Conservation (phyloP, 1,140 invertebrate genomes). For the Epicauta chinensis region DNA sequence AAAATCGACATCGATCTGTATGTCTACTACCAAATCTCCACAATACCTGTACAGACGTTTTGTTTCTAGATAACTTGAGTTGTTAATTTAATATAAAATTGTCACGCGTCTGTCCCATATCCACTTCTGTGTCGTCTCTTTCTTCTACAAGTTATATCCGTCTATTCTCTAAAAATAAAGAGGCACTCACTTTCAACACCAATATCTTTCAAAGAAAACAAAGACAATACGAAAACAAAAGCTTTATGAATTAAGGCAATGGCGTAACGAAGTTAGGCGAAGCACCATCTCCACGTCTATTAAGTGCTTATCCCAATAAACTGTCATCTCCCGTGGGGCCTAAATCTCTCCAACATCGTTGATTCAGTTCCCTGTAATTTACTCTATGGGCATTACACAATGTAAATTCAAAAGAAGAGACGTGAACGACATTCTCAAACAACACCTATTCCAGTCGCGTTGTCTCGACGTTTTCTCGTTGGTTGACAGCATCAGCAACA, state of each 20-base stretch:
- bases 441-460: not conserved
- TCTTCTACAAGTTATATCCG: not conserved
- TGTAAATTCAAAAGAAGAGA: conserved; percentile 31
- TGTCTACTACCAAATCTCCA: too few species aligned
- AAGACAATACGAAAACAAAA: conserved; percentile 32
- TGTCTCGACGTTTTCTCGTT: too few species aligned
- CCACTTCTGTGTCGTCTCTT: not conserved
- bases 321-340: conserved; percentile 33
- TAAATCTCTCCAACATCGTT: conserved; percentile 21
- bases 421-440: conserved; percentile 31
- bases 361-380: conserved; percentile 32
- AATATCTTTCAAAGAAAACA: conserved; percentile 29
- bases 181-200: conserved; percentile 27
- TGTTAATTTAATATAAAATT: too few species aligned
- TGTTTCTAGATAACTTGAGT: too few species aligned
- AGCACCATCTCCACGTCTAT: conserved; percentile 28
- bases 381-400: conserved; percentile 27
- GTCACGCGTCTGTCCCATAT: too few species aligned
- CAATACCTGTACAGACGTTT: too few species aligned
- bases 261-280: conserved; percentile 34
- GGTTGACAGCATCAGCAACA: too few species aligned
- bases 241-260: conserved; percentile 37
- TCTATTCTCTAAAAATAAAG: conserved; percentile 14
- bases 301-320: conserved; percentile 40
- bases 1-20: too few species aligned